Evolutionary conservation across 2,113 vertebrate genomes (phyloP).

Genomic region (Macrotis lagotis): DNA sequence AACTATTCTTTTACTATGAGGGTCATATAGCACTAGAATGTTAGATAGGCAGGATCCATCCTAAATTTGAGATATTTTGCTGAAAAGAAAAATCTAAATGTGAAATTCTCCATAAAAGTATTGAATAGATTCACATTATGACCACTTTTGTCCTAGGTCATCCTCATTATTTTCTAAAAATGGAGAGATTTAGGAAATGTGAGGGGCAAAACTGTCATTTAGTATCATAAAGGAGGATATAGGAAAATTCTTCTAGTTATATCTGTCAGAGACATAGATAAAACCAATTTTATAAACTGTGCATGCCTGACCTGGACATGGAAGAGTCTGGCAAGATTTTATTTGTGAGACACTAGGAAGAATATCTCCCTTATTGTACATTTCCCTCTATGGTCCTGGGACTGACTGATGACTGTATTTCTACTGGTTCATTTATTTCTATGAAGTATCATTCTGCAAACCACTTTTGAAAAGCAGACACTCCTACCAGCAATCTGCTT

Average conservation of each 20-base stretch:
- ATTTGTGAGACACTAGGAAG: neutral
- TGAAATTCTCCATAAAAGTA: neutral
- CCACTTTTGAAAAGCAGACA: neutral
- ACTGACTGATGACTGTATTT: neutral
- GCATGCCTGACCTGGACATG: neutral
- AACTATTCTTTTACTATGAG: constrained; percentile 44
- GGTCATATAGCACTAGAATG: constrained; percentile 29
- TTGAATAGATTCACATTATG: neutral
- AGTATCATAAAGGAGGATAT: neutral
- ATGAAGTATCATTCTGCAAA: neutral
- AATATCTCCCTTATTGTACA: neutral
- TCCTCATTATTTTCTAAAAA: neutral
- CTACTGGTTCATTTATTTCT: neutral
- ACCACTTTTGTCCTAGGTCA: neutral
- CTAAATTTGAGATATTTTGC: constrained; percentile 43
- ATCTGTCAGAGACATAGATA: neutral
- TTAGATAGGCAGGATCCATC: constrained; percentile 51
- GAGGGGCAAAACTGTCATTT: neutral
- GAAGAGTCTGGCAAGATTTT: neutral
- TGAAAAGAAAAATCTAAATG: constrained; percentile 24
- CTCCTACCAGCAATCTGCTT: neutral
- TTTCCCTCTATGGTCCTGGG: neutral
- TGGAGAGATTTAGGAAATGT: neutral
- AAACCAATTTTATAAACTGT: neutral
- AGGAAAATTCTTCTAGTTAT: neutral